Evolutionary conservation across 2,113 vertebrate genomes (phyloP).

Genomic region (Oryzias melastigma): DNA sequence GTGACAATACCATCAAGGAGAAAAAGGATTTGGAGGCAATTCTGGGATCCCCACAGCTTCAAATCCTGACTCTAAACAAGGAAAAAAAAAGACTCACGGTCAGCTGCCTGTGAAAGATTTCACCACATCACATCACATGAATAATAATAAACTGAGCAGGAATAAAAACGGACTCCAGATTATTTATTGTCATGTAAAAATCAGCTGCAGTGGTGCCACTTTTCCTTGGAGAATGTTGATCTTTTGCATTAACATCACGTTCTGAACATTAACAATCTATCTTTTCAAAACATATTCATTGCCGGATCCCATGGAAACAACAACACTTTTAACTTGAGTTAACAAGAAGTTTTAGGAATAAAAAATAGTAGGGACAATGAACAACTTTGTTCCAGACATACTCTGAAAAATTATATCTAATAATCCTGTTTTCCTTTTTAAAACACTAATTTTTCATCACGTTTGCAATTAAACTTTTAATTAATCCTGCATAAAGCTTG

Average conservation of each 20-base stretch:
- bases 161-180: conserved; percentile 46
- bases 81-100: conserved; percentile 50
- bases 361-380: background rate
- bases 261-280: conserved; percentile 53
- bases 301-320: conserved; percentile 14
- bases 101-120: conserved; percentile 70
- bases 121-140: conserved; percentile 67
- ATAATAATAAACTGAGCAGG: conserved; percentile 75
- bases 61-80: conserved; percentile 68
- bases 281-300: conserved; percentile 39
- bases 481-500: no score
- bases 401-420: no score
- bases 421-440: no score
- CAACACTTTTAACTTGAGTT: conserved; percentile 9
- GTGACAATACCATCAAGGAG: conserved; percentile 71
- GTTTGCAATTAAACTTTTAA: no score
- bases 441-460: no score
- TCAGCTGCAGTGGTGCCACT: conserved; percentile 31
- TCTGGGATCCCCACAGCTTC: conserved; percentile 60
- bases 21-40: conserved; percentile 49
- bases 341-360: conserved; percentile 3
- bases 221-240: conserved; percentile 57
- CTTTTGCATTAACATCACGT: conserved; percentile 62
- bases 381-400: no score
- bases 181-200: conserved; percentile 77